phyloP scores from a whole-genome alignment of 2,888 invertebrate species.

The Onchidella celtica region DNA sequence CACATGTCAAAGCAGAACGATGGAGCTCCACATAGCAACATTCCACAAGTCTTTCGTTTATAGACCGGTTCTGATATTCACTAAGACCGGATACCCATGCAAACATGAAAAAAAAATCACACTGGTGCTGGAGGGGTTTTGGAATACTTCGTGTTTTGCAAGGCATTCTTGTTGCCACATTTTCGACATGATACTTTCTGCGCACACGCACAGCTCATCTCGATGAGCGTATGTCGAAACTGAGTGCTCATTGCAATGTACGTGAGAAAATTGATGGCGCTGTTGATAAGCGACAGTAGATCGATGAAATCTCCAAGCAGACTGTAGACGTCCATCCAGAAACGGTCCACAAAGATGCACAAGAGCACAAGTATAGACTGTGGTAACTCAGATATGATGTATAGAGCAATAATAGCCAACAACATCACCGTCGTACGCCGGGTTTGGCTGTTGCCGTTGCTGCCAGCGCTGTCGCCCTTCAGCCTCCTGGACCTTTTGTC shows the following conservation, averaged over 20 bases:
- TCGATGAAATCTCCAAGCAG: slow-evolving; percentile 89
- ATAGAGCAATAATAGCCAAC: slow-evolving; percentile 86
- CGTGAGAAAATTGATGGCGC: slow-evolving; percentile 93
- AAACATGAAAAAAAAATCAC: not conserved
- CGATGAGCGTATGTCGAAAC: slow-evolving; percentile 83
- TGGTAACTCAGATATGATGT: slow-evolving; percentile 88
- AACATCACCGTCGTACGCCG: slow-evolving; percentile 94
- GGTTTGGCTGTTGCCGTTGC: slow-evolving; percentile 58
- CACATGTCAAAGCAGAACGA: no score
- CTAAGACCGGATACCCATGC: no score
- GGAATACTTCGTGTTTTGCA: slow-evolving; percentile 10
- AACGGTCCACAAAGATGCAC: slow-evolving; percentile 83
- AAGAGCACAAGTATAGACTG: slow-evolving; percentile 56
- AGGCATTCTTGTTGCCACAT: slow-evolving; percentile 17
- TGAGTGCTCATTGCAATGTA: slow-evolving; percentile 96
- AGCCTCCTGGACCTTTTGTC: slow-evolving; percentile 57
- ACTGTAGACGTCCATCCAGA: slow-evolving; percentile 83
- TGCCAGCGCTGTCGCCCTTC: slow-evolving; percentile 20
- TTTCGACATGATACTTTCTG: not conserved
- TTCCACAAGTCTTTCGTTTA: no score
- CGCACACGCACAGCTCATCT: slow-evolving; percentile 1
- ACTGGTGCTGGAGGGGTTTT: slow-evolving; percentile 34
- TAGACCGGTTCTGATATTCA: no score
- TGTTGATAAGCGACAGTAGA: slow-evolving; percentile 91
- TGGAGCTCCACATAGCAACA: no score